A percentile compares a stretch with the other conserved stretches of the same genome.
These are phyloP conservation scores for Protodeltote pygarga DNA, from an alignment of 2,888 invertebrate species.

Conservation along the genomic window DNA sequence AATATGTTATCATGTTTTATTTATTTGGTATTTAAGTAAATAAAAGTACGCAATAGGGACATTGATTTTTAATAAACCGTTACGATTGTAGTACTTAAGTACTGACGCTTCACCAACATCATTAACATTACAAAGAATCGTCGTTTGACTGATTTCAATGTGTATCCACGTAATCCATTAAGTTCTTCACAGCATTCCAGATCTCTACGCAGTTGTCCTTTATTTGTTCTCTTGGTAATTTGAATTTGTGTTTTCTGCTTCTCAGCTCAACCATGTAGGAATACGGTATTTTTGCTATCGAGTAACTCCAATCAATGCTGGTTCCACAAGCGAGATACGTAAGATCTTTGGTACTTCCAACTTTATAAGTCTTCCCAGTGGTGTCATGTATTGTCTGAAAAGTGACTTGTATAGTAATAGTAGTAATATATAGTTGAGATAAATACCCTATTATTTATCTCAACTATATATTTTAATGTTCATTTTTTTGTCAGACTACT, in stretches of 20 bases:
- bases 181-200: constrained; percentile 69
- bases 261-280: constrained; percentile 80
- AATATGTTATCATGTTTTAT: background rate
- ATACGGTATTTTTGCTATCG: constrained; percentile 77
- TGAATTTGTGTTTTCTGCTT: constrained; percentile 72
- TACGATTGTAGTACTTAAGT: constrained; percentile 1
- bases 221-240: constrained; percentile 74
- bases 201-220: constrained; percentile 71
- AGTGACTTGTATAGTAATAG: background rate
- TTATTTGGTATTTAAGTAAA: constrained; percentile 6
- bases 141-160: constrained; percentile 32
- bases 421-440: too few relatives aligned
- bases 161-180: constrained; percentile 73
- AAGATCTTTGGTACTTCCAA: constrained; percentile 78
- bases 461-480: background rate
- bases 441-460: too few relatives aligned
- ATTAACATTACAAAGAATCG: constrained; percentile 5
- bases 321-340: constrained; percentile 80
- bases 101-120: background rate
- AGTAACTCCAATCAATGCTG: constrained; percentile 81
- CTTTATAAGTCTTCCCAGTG: constrained; percentile 74
- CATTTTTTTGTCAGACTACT: constrained; percentile 3
- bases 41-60: constrained; percentile 8
- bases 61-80: constrained; percentile 21
- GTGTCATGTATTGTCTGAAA: constrained; percentile 77